These are phyloP conservation scores for Schizopygopsis malacanthus DNA, from an alignment of 2,797 vertebrate genomes.

Conservation along the genomic window DNA sequence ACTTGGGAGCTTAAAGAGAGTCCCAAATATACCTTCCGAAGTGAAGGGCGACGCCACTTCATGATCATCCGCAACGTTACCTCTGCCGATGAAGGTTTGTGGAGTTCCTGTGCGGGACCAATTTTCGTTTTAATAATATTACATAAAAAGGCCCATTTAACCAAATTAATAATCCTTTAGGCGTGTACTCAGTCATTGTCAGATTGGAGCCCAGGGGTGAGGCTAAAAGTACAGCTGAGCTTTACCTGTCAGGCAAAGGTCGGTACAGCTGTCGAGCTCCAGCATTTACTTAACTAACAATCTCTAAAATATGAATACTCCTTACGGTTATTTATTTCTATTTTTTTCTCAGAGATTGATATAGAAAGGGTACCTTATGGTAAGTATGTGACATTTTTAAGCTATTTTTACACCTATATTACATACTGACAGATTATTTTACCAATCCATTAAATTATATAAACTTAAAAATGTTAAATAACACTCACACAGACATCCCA, in stretches of 20 bases:
- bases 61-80: constrained; percentile 98
- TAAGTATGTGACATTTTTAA: constrained; percentile 73
- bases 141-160: constrained; percentile 62
- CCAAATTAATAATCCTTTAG: constrained; percentile 81
- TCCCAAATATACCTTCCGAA: constrained; percentile 95
- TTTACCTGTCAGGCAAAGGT: constrained; percentile 97
- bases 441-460: neutral
- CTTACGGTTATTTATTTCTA: constrained; percentile 58
- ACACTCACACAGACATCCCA: constrained; percentile 85
- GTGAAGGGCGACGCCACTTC: constrained; percentile 94
- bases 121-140: constrained; percentile 23
- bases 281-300: constrained; percentile 59
- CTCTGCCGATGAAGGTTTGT: constrained; percentile 96
- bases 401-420: neutral
- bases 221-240: constrained; percentile 97
- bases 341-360: constrained; percentile 90
- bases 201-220: constrained; percentile 95
- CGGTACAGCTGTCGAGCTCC: constrained; percentile 69
- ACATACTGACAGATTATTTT: constrained; percentile 9
- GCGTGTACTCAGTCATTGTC: constrained; percentile 98
- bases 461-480: constrained; percentile 36
- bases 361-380: constrained; percentile 90
- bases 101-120: constrained; percentile 51
- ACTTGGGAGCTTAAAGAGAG: constrained; percentile 93
- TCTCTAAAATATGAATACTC: constrained; percentile 30